Base-by-base conservation (phyloP, 2,888 invertebrate genomes). In the Scelioninae gen. 2 region DNA sequence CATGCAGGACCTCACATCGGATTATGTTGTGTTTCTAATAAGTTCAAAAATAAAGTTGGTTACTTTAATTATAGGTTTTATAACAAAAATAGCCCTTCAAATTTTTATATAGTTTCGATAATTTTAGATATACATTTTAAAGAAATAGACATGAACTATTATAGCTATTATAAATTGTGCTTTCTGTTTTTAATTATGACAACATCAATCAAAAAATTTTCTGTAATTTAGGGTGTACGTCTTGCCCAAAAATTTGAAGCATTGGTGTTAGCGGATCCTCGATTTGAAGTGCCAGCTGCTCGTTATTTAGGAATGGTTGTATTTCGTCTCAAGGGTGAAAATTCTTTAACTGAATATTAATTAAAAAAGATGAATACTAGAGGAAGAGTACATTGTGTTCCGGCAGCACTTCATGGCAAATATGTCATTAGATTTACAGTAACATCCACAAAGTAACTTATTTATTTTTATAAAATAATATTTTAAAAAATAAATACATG, bases 391-490 rank as follows among this genome's bases (percentile, higher is more conserved):
- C 97, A 98, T 86, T 96, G 97, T 76, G 97, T 98, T 0, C 98
- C 98, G 0, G 96, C 97, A 0, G 93, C 95, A 64, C 90, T 98
- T 68, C 96, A 97, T 82, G 94, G 93, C 0, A 91, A 92, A 83
- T 95, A 95, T 84, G 96, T 97, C 50, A 96, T 97, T 74, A 87
- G 96, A 61, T 98, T 98, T 85, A 96, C 97, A 0, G 93, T 98
- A 31, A 97, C 98, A 0, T 97, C 97, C 0, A 92, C 92, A 52
- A 91, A 92, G 85, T 86, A 78, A 78, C 71, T 65, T 13, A 10
- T 37, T 19, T 52, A n/a, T n/a, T 46, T 63, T 0, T 53, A 41
- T 6, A 18, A 41, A n/a, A 22, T 25, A 10, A 35, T 58, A n/a
- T n/a, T n/a, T n/a, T n/a, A n/a, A n/a, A n/a, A n/a, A n/a, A n/a